Conservation (phyloP, 2,113 vertebrate species). For the Spermophilus dauricus region DNA sequence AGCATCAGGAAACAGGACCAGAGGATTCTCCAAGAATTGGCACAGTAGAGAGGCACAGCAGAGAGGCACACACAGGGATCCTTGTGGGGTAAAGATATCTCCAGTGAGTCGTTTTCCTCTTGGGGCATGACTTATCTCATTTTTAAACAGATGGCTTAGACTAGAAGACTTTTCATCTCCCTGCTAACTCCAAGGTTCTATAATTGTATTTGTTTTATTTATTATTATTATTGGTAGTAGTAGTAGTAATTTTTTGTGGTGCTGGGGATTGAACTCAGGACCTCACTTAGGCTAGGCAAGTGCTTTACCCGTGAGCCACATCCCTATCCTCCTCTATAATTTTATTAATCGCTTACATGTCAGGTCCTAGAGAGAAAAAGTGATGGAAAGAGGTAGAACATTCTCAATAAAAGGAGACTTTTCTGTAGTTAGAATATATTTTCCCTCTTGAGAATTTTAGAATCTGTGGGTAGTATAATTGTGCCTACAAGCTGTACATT, state of each 20-base stretch:
- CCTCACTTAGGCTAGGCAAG: no score
- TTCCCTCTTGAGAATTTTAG: slow-evolving; percentile 7
- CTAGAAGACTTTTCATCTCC: not conserved
- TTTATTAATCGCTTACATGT: slow-evolving; percentile 40
- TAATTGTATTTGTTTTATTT: no score
- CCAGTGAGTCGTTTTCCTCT: not conserved
- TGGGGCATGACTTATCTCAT: not conserved
- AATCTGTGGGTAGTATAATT: slow-evolving; percentile 16
- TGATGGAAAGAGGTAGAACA: slow-evolving; percentile 45
- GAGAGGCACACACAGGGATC: not conserved
- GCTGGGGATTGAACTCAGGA: no score
- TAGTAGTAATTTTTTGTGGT: no score
- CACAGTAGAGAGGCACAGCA: not conserved
- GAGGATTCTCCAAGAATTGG: not conserved
- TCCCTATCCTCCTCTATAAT: not conserved
- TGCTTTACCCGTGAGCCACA: no score
- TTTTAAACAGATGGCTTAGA: slow-evolving; percentile 1
- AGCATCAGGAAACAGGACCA: not conserved
- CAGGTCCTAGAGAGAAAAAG: not conserved
- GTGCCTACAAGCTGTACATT: not conserved
- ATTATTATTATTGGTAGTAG: no score
- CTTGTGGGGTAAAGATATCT: not conserved
- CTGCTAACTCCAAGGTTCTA: not conserved
- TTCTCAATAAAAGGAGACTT: not conserved
- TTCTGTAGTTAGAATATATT: slow-evolving; percentile 21